Evolutionary conservation across 2,113 vertebrate genomes (phyloP).

Genomic region (Pionites leucogaster): DNA sequence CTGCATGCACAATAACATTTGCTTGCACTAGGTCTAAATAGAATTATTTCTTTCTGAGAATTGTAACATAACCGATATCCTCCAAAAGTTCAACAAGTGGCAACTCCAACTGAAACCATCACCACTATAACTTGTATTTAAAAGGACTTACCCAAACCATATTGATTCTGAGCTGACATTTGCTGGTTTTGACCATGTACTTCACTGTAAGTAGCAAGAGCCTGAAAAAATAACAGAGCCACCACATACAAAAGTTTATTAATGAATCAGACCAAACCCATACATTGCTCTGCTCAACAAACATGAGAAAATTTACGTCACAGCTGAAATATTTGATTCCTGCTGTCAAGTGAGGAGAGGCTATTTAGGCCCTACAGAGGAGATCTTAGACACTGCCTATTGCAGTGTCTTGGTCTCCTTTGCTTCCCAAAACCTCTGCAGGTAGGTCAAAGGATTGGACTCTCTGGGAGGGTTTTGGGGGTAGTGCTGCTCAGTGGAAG

Average conservation of each 20-base stretch:
- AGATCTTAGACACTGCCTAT: background rate
- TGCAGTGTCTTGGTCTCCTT: background rate
- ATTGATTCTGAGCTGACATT: background rate
- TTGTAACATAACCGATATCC: background rate
- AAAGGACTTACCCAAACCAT: background rate
- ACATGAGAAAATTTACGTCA: background rate
- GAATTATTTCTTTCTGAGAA: conserved; percentile 44
- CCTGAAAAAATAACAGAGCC: background rate
- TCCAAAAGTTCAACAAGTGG: conserved; percentile 4
- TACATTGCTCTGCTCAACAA: background rate
- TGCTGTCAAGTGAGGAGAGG: background rate
- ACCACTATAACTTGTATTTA: background rate
- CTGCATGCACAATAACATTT: conserved; percentile 50
- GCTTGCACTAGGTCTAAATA: conserved; percentile 30
- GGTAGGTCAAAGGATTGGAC: background rate
- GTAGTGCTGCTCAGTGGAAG: fast-evolving
- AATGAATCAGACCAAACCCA: background rate
- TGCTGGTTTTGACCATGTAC: background rate
- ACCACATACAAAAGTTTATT: background rate
- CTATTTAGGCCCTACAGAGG: background rate
- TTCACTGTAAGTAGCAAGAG: background rate
- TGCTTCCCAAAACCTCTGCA: background rate
- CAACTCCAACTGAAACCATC: background rate
- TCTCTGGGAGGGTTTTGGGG: background rate
- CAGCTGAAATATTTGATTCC: background rate